These are phyloP conservation scores for Hypomesus transpacificus DNA, from an alignment of 2,113 vertebrate species.

Conservation along the genomic window DNA sequence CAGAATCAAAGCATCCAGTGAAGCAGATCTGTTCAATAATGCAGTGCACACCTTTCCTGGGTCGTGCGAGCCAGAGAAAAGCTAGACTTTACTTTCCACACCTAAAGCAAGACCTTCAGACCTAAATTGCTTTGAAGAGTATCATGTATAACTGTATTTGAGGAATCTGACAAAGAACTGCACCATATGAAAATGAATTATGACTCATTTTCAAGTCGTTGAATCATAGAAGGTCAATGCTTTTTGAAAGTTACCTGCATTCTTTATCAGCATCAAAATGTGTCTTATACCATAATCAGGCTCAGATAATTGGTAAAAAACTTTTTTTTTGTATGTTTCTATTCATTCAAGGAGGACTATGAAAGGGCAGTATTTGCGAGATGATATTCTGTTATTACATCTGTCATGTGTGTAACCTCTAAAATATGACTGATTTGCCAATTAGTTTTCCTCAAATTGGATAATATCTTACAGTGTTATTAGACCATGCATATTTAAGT, in stretches of 20 bases:
- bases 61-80: constrained; percentile 14
- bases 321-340: too few relatives aligned
- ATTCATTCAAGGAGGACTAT: too few relatives aligned
- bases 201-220: not conserved
- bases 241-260: not conserved
- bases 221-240: not conserved
- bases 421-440: not conserved
- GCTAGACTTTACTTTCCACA: constrained; percentile 25
- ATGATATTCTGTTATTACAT: too few relatives aligned
- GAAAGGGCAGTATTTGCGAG: too few relatives aligned
- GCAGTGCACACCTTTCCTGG: constrained; percentile 40
- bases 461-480: constrained; percentile 6
- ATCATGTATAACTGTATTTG: not conserved
- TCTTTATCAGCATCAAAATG: too few relatives aligned
- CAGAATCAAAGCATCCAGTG: constrained; percentile 45
- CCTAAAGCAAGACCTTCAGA: constrained; percentile 23
- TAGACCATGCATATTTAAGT: constrained; percentile 3
- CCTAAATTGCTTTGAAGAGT: constrained; percentile 18
- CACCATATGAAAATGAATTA: too few relatives aligned
- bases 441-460: constrained; percentile 1
- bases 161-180: not conserved
- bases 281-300: too few relatives aligned
- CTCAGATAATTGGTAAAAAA: too few relatives aligned
- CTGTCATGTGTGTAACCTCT: not conserved
- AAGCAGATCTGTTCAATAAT: constrained; percentile 52